Conservation (phyloP, 2,888 invertebrate species). For the Rhingia campestris region DNA sequence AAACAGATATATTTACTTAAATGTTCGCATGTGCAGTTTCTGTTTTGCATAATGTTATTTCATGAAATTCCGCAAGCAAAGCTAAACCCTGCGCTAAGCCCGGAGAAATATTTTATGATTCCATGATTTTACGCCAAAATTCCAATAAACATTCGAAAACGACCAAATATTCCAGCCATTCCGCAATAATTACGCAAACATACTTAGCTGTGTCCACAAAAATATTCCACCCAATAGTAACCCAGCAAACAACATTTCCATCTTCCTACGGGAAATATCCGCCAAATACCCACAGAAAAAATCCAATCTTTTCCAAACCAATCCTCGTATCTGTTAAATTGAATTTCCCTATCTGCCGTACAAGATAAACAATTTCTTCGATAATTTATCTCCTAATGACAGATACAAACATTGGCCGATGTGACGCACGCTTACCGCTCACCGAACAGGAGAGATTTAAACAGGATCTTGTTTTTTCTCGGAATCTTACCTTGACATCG, state of each 20-base stretch:
- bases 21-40: no score
- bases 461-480: conserved; percentile 37
- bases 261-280: not conserved
- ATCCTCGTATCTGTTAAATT: not conserved
- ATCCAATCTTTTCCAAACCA: not conserved
- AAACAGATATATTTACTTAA: no score
- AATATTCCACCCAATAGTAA: not conserved
- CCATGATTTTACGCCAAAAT: no score
- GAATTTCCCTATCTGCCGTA: not conserved
- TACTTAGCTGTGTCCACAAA: not conserved
- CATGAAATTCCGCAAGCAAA: no score
- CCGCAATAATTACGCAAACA: not conserved
- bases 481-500: conserved; percentile 12
- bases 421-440: conserved; percentile 8
- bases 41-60: no score
- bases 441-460: conserved; percentile 23
- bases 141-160: not conserved
- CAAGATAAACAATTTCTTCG: not conserved
- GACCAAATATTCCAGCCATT: not conserved
- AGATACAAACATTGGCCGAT: not conserved
- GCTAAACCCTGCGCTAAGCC: no score
- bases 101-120: no score
- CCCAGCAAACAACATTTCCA: not conserved
- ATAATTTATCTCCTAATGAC: conserved; percentile 1
- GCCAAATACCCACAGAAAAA: not conserved